Evolutionary conservation across 2,113 vertebrate genomes (phyloP), one percentile per base, ranked within the genome.

Genomic region (Climacteris rufus): DNA sequence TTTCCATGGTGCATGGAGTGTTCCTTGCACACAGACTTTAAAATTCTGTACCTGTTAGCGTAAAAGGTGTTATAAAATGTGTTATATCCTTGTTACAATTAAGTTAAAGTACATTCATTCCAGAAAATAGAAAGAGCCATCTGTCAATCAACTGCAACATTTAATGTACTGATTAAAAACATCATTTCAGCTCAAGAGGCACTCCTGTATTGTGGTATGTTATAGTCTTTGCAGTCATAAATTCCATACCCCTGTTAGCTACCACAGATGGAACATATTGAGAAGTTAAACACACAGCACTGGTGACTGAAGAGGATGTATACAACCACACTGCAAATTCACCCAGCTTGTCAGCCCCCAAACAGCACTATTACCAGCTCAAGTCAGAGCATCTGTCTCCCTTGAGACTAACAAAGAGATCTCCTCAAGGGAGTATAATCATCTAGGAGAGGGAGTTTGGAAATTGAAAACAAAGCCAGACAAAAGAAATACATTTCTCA

Each of bases 161-260:
- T 95, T 94, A 93, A 83, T 59, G 63, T 52, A 77, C 84, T 95
- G 92, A 97, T 96, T 94, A 93, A 95, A 96, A 97, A 74, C 94
- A 95, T 83, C 52, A 87, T 91, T 95, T 94, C 70, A 84, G 88
- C 83, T 88, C 83, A 71, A 94, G 94, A 96, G 92, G 85, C 88
- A 89, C 72, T 96, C 83, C 88, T 90, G 92, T 90, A 93, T 82
- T 93, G 92, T 95, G 69, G 72, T 89, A 86, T 89, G 86, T 96
- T 93, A 87, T 7, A 87, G 68, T 54, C 94, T 91, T 92, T 42
- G 70, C 82, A 94, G 79, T 75, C 93, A 94, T 84, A 90, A 84
- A 94, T 91, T 91, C 92, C 91, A 90, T 94, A 85, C 89, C 95
- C 91, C 37, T 61, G 60, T 93, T 91, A 95, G 83, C 93, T 94